Conservation (phyloP, 2,888 invertebrate genomes). For the Eurytoma adleriae region DNA sequence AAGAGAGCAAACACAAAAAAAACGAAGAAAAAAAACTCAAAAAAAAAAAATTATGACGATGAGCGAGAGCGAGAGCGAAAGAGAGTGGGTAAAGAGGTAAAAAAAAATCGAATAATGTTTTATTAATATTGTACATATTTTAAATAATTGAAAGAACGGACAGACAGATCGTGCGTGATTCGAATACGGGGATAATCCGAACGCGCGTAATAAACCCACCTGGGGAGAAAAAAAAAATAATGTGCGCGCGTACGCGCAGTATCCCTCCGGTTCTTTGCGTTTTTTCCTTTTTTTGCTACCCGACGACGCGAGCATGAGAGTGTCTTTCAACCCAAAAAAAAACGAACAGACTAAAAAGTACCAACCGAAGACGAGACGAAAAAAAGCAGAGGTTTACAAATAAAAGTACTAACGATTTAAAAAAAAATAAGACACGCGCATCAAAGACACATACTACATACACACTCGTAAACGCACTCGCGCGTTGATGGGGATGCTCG, state of each 20-base stretch:
- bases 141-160: slow-evolving; percentile 72
- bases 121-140: slow-evolving; percentile 75
- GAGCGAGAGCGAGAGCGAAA: slow-evolving; percentile 17
- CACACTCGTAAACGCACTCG: neutral
- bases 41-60: neutral
- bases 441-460: neutral
- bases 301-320: slow-evolving; percentile 58
- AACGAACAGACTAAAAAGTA: neutral
- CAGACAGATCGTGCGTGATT: slow-evolving; percentile 70
- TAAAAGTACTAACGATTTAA: neutral
- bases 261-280: slow-evolving; percentile 66
- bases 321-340: neutral
- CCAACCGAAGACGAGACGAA: neutral
- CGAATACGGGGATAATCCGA: slow-evolving; percentile 61
- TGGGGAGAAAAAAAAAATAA: neutral
- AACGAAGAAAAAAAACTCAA: neutral
- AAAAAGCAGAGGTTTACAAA: slow-evolving; percentile 14
- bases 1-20: no score
- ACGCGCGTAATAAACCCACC: slow-evolving; percentile 56
- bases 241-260: slow-evolving; percentile 60
- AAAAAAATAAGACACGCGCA: neutral
- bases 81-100: slow-evolving; percentile 59
- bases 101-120: slow-evolving; percentile 65
- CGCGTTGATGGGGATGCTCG: no score
- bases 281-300: slow-evolving; percentile 67